Conservation (phyloP, 2,113 vertebrate species). For the Brienomyrus brachyistius region DNA sequence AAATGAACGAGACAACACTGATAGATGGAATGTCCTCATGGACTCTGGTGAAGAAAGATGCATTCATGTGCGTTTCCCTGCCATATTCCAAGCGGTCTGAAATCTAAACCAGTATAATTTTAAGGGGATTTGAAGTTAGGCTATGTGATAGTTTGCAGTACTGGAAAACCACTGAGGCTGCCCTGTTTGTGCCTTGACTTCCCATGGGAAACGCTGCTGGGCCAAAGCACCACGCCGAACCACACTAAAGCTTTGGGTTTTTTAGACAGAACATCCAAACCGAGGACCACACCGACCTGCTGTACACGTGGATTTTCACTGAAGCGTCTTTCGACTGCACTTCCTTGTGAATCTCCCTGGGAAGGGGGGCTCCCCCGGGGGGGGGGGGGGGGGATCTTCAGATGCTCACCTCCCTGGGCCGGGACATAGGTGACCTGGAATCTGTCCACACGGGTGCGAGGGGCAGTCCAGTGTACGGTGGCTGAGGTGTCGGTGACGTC, state of each 20-base stretch:
- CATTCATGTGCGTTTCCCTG: not conserved
- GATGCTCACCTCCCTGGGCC: constrained; percentile 71
- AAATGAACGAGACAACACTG: not conserved
- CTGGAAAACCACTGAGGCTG: not conserved
- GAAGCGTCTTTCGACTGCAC: not conserved
- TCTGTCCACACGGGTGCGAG: constrained; percentile 68
- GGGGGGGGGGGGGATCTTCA: not conserved
- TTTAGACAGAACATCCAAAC: not conserved
- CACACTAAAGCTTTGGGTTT: not conserved
- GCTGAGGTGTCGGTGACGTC: constrained; percentile 84
- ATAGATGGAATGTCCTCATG: not conserved
- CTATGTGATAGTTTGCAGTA: not conserved
- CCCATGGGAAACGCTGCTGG: not conserved
- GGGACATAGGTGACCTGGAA: constrained; percentile 78
- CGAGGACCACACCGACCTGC: too few species aligned
- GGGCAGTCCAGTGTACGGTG: constrained; percentile 75
- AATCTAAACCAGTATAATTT: not conserved
- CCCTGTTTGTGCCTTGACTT: not conserved
- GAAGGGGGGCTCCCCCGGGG: not conserved
- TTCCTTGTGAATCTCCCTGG: not conserved
- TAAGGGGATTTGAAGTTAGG: not conserved
- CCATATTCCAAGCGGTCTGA: not conserved
- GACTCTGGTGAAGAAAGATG: not conserved
- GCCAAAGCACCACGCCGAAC: too few species aligned
- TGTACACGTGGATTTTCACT: not conserved